Conservation (phyloP, 2,888 invertebrate species). For the Dusona sp. region DNA sequence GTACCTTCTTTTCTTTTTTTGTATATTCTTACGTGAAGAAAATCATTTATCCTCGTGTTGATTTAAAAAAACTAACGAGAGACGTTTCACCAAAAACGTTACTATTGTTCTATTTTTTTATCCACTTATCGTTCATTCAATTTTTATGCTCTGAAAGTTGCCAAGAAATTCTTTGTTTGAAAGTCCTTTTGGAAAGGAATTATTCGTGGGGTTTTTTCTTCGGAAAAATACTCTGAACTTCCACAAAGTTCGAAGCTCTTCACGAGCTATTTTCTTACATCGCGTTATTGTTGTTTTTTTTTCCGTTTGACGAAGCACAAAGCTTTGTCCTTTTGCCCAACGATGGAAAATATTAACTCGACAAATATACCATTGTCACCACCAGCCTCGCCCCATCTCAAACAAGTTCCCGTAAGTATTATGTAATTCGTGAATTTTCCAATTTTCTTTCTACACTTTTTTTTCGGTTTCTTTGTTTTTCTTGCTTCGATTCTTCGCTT, state of each 20-base stretch:
- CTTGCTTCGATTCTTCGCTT: not conserved
- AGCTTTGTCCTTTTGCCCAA: not conserved
- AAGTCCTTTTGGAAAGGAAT: not conserved
- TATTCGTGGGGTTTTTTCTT: not conserved
- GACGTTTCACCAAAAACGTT: not conserved
- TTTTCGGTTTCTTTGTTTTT: not conserved
- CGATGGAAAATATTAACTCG: constrained; percentile 73
- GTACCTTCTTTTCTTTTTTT: constrained; percentile 67
- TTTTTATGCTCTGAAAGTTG: not conserved
- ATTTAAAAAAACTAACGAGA: not conserved
- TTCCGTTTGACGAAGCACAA: not conserved
- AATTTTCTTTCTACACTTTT: constrained; percentile 21
- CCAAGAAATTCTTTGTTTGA: not conserved
- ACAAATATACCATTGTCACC: constrained; percentile 79
- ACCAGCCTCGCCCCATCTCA: constrained; percentile 82
- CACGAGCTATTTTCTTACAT: not conserved
- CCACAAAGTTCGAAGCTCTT: not conserved
- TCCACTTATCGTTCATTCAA: not conserved
- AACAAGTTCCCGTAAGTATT: constrained; percentile 78
- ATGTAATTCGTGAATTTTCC: constrained; percentile 5
- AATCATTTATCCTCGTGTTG: not conserved
- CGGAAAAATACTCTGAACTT: not conserved
- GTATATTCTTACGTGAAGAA: not conserved
- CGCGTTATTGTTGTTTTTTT: not conserved
- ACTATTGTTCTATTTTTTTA: not conserved